Evolutionary conservation across 2,113 vertebrate species (phyloP), one percentile per base, ranked within the genome.

Genomic region (Plestiodon gilberti): DNA sequence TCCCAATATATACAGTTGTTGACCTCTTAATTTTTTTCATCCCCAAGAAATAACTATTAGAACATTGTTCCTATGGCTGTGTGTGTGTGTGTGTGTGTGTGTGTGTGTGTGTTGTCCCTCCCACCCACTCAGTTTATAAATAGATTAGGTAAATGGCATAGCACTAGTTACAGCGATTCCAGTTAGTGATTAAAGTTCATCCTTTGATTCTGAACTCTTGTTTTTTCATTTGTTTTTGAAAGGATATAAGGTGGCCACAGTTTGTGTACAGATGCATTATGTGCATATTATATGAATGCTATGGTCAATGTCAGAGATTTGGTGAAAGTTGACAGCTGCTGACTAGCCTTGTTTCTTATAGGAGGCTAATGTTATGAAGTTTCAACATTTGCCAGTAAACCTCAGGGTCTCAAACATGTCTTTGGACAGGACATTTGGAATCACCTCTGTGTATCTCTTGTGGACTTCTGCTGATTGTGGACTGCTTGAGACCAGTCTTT

Each of bases 1-100:
- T n/a, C n/a, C 35, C 67, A 33, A 33, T 70, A 70, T 17, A 70
- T 70, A 8, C 43, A 48, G 43, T 48, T 48, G 43, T 48, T 48
- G 69, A 75, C 78, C 82, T 81, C 61, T 57, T 87, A 30, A 74
- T 86, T 74, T 86, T 55, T 69, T 75, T 74, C 74, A 40, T 13
- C 40, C 69, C 74, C 33, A 64, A 75, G 81, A 86, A 9, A 40
- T 28, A 64, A 52, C 10, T 65, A 75, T 75, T 71, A 35, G 55
- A 73, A 81, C 40, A 74, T 13, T 30, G 48, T 64, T 62, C 22
- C 40, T 74, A 6, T 52, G 85, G n/a, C 22, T 81, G 78, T 62
- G 3, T 35, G 52, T 55, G 52, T n/a, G 64, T n/a, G n/a, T n/a
- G n/a, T n/a, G n/a, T n/a, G n/a, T n/a, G n/a, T n/a, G n/a, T n/a